Percentiles rank a stretch among this genome's conserved stretches.
Evolutionary conservation across 2,113 vertebrate species (phyloP).

Genomic region (Xenotilapia flavipinnis): DNA sequence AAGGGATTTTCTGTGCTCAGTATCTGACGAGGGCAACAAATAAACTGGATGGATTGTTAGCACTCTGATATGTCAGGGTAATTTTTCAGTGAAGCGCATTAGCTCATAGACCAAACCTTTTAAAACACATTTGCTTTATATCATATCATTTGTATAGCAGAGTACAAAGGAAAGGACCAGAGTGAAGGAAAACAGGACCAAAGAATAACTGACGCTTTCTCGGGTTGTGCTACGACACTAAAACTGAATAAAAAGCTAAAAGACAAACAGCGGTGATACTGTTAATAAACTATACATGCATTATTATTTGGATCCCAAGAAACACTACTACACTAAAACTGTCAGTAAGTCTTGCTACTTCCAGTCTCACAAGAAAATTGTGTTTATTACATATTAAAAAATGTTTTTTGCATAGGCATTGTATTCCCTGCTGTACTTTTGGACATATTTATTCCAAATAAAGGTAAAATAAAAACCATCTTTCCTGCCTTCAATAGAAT

Average conservation of each 20-base stretch:
- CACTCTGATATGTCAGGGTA: neutral
- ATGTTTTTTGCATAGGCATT: neutral
- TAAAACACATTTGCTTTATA: neutral
- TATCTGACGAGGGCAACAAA: neutral
- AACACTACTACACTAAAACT: neutral
- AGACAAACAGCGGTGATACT: neutral
- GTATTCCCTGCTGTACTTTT: neutral
- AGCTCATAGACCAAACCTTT: neutral
- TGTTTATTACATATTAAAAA: neutral
- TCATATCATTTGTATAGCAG: neutral
- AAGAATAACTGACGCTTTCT: neutral
- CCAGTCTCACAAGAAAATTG: neutral
- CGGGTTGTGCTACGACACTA: neutral
- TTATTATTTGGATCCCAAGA: neutral
- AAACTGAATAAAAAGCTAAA: neutral
- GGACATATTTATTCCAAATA: conserved; percentile 16
- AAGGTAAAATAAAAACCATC: neutral
- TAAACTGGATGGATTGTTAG: neutral
- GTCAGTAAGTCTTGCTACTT: neutral
- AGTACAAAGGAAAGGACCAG: neutral
- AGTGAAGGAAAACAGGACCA: neutral
- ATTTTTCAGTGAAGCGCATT: neutral
- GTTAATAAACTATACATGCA: neutral
- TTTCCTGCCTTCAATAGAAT: neutral
- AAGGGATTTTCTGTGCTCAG: neutral